Base-by-base conservation (phyloP, 2,113 vertebrate genomes). In the Python bivittatus region DNA sequence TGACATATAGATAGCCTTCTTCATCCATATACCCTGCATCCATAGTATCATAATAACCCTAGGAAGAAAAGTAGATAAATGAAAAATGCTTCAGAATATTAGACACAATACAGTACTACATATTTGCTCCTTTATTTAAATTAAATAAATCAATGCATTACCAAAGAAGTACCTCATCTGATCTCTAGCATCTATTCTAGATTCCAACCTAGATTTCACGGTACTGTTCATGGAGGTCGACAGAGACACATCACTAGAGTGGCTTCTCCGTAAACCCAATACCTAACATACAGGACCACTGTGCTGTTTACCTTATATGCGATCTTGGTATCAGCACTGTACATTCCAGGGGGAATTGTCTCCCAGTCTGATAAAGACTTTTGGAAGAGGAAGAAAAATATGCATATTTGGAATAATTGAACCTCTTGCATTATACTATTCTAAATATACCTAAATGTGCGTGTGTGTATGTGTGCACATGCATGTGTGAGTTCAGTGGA, bases 11-110 rank as follows among this genome's bases (percentile, higher is more conserved):
- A 94, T 99, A 99, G 25, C 98, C 98, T 90, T 99, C 98, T 93
- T 99, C 98, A 83, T 99, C 99, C 95, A 98, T 96, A 79, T 98
- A 99, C 5, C 99, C 99, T 42, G 99, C 98, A 88, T 99, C 99
- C 99, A 99, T 99, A 23, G 99, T 99, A 96, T 99, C 99, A 22
- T 99, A 99, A 92, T 98, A 99, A 4, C 99, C 99, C 99, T 99
- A 94, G 4, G 95, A 88, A 92, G 0, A 90, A 93, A 4, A 94
- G 27, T 83, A 89, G 1, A 12, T 87, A 86, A 57, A 93, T 52
- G 20, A 60, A 58, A 95, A 53, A 52, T 29, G 88, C 72, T 27
- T 92, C 60, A 48, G 52, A 94, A 1, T 68, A 92, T 12, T 53
- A 93, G 17, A 4, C 58, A 25, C 52, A 93, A 3, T n/a, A n/a